Evolutionary conservation across 2,113 vertebrate genomes (phyloP), one percentile per base, ranked within the genome.

Genomic region (Xenopus borealis): DNA sequence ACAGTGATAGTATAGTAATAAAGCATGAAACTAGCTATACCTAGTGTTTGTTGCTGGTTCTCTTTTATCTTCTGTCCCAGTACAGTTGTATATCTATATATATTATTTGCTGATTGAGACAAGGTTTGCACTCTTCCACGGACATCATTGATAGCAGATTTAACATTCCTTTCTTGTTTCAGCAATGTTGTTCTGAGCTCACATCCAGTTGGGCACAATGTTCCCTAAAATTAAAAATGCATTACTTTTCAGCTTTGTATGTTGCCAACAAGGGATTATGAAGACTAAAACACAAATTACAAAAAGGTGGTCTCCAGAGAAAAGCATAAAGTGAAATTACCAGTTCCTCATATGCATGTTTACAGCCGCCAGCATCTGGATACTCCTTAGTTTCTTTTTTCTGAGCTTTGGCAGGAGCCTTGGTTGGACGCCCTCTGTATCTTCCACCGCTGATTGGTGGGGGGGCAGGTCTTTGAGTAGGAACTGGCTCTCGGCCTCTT

Each of bases 181-280:
- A 89, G 0, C 76, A 98, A 64, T 1, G 79, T 1, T 0, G 88
- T 91, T 83, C 89, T 92, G 82, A 99, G 81, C 47, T 95, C 91
- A 63, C 97, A 99, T 80, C 96, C 97, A 59, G 84, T 98, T 19
- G 96, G 96, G 84, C 97, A 99, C 63, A 98, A 59, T 10, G 94
- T 87, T 8, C 97, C 96, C 97, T 98, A 75, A 12, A 83, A 72
- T 57, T 55, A 72, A 68, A 16, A 71, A 50, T 82, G 64, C 0
- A 55, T 45, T 17, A 0, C 78, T n/a, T 23, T 44, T 17, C 17
- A 44, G 14, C 74, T 50, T 12, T 50, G 12, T 10, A 16, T 50
- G 11, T 50, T 10, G 47, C 4, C 14, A 0, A 2, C 47, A 50
- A 16, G 47, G 14, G 12, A 50, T 16, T 50, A 16, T 13, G 47